Conservation (phyloP, 2,797 vertebrate genomes). For the Sparus aurata region DNA sequence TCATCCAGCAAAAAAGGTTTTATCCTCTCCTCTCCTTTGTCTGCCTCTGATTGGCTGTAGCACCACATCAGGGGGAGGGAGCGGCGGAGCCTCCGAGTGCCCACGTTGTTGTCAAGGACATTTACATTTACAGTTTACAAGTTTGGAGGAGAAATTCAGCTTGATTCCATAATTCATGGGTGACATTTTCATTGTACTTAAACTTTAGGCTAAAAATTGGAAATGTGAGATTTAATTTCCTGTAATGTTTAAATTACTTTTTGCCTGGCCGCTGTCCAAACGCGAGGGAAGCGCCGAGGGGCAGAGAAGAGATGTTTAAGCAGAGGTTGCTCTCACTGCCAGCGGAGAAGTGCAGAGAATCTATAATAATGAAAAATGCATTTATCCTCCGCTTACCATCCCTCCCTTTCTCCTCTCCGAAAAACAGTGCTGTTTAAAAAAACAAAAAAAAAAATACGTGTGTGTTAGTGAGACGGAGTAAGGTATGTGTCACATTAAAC, state of each 20-base stretch:
- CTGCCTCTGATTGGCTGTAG: constrained; percentile 63
- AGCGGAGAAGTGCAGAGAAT: constrained; percentile 85
- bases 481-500: constrained; percentile 73
- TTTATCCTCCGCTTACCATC: constrained; percentile 80
- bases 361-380: constrained; percentile 86
- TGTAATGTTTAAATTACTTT: constrained; percentile 98
- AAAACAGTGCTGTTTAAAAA: constrained; percentile 55
- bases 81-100: constrained; percentile 27
- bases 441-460: constrained; percentile 9
- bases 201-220: constrained; percentile 95
- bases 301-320: constrained; percentile 95
- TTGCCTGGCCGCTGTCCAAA: constrained; percentile 83
- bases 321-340: constrained; percentile 90
- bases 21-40: constrained; percentile 17
- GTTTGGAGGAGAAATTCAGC: constrained; percentile 90
- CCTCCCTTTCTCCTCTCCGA: constrained; percentile 59
- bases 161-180: constrained; percentile 96
- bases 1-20: constrained; percentile 37
- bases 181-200: constrained; percentile 97
- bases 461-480: constrained; percentile 70
- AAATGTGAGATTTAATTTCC: constrained; percentile 99
- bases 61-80: constrained; percentile 43
- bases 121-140: constrained; percentile 92
- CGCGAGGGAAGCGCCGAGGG: constrained; percentile 82
- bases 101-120: constrained; percentile 85